A percentile compares a stretch with the other conserved stretches of the same genome.
Conservation (phyloP, 2,888 invertebrate species). For the Clanis bilineata region DNA sequence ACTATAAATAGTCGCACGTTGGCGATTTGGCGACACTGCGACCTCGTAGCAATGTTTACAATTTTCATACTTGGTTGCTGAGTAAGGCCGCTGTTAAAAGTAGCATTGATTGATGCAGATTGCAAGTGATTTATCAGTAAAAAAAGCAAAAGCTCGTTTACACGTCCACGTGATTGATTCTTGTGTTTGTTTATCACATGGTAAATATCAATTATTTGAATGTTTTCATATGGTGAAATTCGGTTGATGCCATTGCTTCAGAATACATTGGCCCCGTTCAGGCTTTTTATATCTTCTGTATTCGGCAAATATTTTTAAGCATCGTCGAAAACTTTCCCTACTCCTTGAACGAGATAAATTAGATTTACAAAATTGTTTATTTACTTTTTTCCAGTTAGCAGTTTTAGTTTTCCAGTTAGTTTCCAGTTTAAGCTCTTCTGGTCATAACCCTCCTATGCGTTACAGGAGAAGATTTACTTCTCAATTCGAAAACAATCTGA, state of each 20-base stretch:
- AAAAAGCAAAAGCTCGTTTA: constrained; percentile 11
- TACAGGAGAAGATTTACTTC: too few species aligned
- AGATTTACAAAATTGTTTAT: background rate
- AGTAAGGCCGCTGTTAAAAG: constrained; percentile 16
- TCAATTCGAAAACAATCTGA: too few species aligned
- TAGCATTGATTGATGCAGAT: constrained; percentile 15
- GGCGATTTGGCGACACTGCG: constrained; percentile 71
- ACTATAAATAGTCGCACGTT: constrained; percentile 71
- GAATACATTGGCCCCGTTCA: background rate
- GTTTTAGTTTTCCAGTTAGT: background rate
- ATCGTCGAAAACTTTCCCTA: background rate
- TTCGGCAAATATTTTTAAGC: background rate
- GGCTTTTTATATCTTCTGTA: background rate
- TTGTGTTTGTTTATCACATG: constrained; percentile 12
- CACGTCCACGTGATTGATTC: constrained; percentile 3
- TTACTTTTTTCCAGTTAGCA: background rate
- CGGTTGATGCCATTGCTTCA: background rate
- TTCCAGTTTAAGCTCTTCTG: too few species aligned
- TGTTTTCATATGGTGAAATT: constrained; percentile 5
- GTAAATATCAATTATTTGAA: constrained; percentile 9
- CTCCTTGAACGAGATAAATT: background rate
- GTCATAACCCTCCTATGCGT: too few species aligned
- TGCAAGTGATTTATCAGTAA: constrained; percentile 11
- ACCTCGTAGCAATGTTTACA: constrained; percentile 76
- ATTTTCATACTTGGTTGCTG: constrained; percentile 43